A percentile compares a stretch with the other conserved stretches of the same genome.
phyloP scores from a whole-genome alignment of 2,797 vertebrate species.

The Heteromormyrus szaboi region DNA sequence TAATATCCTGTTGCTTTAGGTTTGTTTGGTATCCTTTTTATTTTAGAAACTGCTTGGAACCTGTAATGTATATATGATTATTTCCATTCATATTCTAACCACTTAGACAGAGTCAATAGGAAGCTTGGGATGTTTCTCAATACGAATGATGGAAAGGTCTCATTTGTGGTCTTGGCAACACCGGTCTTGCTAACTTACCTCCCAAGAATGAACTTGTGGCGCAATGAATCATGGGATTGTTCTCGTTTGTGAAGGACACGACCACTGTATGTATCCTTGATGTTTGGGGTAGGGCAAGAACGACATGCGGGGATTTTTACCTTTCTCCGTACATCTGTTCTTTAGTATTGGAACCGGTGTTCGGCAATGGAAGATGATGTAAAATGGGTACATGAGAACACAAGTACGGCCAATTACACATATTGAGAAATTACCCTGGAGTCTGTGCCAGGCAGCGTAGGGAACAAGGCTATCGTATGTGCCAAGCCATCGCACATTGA shows the following conservation, averaged over 20 bases:
- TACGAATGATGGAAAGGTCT: not conserved
- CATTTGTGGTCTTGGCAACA: not conserved
- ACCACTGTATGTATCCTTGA: not conserved
- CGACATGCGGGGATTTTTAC: not conserved
- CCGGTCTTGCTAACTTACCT: not conserved
- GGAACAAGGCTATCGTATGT: not conserved
- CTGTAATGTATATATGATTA: not conserved
- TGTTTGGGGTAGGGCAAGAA: not conserved
- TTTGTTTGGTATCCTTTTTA: not conserved
- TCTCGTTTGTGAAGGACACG: not conserved
- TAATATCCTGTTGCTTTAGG: not conserved
- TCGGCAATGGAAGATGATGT: not conserved
- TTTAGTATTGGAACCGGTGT: not conserved
- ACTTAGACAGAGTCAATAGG: not conserved
- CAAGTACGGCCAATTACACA: not conserved
- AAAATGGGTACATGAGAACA: not conserved
- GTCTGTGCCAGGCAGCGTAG: not conserved
- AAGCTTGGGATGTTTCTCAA: not conserved
- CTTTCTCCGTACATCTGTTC: not conserved
- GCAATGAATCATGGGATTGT: not conserved
- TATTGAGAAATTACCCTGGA: not conserved
- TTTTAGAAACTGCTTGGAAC: not conserved
- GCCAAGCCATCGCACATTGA: not conserved
- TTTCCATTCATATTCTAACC: not conserved
- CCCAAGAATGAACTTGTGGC: not conserved